Evolutionary conservation across 2,113 vertebrate species (phyloP).

Genomic region (Pandion haliaetus): DNA sequence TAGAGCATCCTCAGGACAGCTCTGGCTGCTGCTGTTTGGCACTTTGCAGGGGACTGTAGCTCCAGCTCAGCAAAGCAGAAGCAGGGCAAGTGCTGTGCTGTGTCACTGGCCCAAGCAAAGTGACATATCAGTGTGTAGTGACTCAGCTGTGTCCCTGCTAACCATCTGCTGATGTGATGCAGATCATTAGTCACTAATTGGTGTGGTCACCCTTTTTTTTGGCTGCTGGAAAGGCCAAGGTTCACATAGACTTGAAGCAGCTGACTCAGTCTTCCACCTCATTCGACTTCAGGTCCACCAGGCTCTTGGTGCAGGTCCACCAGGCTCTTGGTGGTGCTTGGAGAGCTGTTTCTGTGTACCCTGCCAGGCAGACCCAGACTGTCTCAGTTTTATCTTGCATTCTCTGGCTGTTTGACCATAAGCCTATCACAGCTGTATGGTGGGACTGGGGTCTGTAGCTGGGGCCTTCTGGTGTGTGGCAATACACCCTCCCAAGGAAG

Average conservation of each 20-base stretch:
- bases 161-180: background rate
- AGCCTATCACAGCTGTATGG: background rate
- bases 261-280: background rate
- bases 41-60: background rate
- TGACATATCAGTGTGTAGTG: background rate
- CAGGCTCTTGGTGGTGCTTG: background rate
- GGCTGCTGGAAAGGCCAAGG: background rate
- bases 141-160: background rate
- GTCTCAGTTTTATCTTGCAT: background rate
- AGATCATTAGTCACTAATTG: conserved; percentile 38
- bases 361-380: background rate
- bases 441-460: background rate
- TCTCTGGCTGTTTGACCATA: background rate
- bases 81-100: background rate
- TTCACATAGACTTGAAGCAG: background rate
- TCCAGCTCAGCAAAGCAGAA: background rate
- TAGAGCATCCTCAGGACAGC: background rate
- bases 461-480: background rate
- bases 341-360: background rate
- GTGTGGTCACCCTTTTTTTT: background rate
- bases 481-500: background rate
- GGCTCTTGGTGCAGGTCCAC: background rate
- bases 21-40: background rate
- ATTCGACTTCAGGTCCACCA: background rate
- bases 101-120: background rate